phyloP scores from a whole-genome alignment of 2,888 invertebrate genomes.

The Acrobasis consociella region DNA sequence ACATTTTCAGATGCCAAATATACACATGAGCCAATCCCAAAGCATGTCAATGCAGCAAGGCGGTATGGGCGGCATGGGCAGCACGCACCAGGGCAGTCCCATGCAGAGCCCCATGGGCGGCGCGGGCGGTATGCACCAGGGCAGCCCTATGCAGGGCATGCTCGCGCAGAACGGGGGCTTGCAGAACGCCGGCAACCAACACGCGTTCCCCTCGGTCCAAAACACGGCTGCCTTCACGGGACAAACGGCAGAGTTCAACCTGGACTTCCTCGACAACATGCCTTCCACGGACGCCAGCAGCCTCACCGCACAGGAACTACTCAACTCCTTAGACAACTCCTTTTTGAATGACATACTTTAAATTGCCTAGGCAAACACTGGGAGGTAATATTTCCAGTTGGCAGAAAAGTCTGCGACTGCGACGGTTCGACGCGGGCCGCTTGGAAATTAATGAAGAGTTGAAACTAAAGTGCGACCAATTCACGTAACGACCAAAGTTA shows the following conservation, averaged over 20 bases:
- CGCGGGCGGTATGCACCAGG: conserved; percentile 45
- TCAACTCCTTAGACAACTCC: conserved; percentile 92
- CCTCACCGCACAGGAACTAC: conserved; percentile 91
- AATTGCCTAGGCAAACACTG: conserved; percentile 21
- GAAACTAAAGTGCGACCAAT: conserved; percentile 54
- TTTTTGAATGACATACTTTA: conserved; percentile 86
- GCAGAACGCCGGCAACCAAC: conserved; percentile 45
- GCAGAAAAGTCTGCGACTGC: background rate
- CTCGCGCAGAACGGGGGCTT: conserved; percentile 32
- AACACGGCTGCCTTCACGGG: conserved; percentile 73
- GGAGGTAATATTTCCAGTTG: conserved; percentile 5
- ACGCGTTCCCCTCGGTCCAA: conserved; percentile 63
- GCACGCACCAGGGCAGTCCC: conserved; percentile 49
- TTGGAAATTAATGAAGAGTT: conserved; percentile 24
- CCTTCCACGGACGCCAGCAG: conserved; percentile 88
- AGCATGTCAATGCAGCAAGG: conserved; percentile 81
- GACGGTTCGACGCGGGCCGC: background rate
- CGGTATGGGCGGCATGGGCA: conserved; percentile 45
- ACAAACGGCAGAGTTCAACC: conserved; percentile 86
- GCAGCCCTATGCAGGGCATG: conserved; percentile 41
- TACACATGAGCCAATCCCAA: conserved; percentile 88
- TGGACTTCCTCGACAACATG: conserved; percentile 93
- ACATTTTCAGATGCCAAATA: conserved; percentile 82
- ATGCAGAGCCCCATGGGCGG: conserved; percentile 54
- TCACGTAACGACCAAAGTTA: conserved; percentile 73